Base-by-base conservation (phyloP, 1,140 invertebrate genomes). In the Ganaspis sp. region DNA sequence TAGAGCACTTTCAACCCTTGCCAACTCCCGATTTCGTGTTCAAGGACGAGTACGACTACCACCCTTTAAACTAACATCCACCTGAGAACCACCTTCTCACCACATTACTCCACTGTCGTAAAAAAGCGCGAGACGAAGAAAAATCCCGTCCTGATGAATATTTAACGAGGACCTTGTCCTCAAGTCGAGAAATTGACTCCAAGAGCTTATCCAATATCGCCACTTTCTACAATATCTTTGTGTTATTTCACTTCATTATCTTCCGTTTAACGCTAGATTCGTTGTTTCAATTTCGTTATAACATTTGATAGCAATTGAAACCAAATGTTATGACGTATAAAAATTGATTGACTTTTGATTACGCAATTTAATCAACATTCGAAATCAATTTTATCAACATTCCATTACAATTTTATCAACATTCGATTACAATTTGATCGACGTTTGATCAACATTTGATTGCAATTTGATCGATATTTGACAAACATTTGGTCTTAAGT, bases 11-110 rank as follows among this genome's bases (percentile, higher is more conserved):
- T 80, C 73, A 74, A 73, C 71, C 79, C 58, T 42, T 54, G 70
- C 77, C 78, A 72, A 54, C 45, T 74, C 74, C n/a, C n/a, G n/a
- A n/a, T n/a, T n/a, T 53, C 75, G 74, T 78, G 79, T 78, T 77
- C 77, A 81, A 73, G 76, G 77, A 74, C 71, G 37, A 77, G 58
- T 40, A 72, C 71, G 54, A 79, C 73, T 29, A 53, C 49, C 3
- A 4, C 17, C 8, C 15, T 49, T 49, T 49, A 49, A 49, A 49
- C 45, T 6, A 17, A 49, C 49, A 29, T 53, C 29, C 70, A 74
- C 78, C 78, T 71, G 69, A 53, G 64, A 75, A 74, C 72, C 76
- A 78, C 72, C 77, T 77, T 77, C 77, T 74, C 78, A 73, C 71
- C 58, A 73, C 12, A 34, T 64, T 64, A 64, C 58, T 64, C 11